Base-by-base conservation (phyloP, 37 sponge, comb jelly and placozoan genomes). In the Bolinopsis microptera region DNA sequence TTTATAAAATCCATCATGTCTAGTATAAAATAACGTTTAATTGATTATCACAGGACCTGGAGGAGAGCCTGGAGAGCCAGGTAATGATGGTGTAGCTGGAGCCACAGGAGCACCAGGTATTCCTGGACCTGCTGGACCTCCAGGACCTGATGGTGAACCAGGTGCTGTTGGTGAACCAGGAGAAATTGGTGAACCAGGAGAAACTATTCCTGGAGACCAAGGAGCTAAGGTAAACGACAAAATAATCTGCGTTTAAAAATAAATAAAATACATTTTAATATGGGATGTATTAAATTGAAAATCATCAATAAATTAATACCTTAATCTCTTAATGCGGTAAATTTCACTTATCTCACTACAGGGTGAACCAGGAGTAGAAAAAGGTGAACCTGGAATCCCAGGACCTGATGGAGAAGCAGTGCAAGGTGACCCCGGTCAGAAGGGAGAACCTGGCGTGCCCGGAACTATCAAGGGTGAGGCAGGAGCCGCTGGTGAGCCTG, bases 51-150 rank as follows among this genome's bases (percentile, higher is more conserved):
- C 5, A 30, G 83, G 83, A 80, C 37, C 35, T 2, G 5, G 35
- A 0, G 94, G 94, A 40, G 39, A 0, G 35, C 26, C 69, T 35
- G 94, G 94, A 25, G 75, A 30, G 21, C 27, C 40, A 26, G 86
- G 94, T 37, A 5, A 18, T 18, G 31, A 0, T 1, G 40, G 35
- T 1, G 2, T 24, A 25, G 0, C 37, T 1, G 94, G 94, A 61
- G 28, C 26, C 22, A 77, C 28, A 32, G 94, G 94, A 34, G 68
- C 26, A 0, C 8, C 61, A 30, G 94, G 94, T 35, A n/a, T 37
- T 26, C 83, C 83, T 82, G 94, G 94, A 22, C 25, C 5, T 61
- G 69, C n/a, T 83, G 90, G 90, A 41, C 48, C 61, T 18, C 25
- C 0, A 40, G 90, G 90, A 24, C 31, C 27, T 40, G 36, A 86